Evolutionary conservation across 1,140 invertebrate genomes (phyloP), one percentile per base, ranked within the genome.

Genomic region (Caerostris darwini): DNA sequence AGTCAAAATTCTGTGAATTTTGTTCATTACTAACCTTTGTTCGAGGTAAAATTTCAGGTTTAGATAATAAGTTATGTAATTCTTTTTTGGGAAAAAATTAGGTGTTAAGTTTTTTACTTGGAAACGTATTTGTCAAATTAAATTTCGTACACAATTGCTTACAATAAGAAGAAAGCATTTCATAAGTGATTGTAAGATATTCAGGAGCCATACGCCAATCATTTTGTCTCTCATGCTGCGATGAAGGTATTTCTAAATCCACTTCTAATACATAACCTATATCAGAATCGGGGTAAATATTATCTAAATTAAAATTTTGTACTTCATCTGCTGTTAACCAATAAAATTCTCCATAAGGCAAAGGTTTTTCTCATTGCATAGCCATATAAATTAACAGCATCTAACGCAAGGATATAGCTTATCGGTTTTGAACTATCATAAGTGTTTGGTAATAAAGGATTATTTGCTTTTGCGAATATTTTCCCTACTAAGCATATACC

Each of bases 191-290:
- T 3, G 61, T 71, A 14, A 81, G 67, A 82, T 94, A 90, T 94
- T 96, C 95, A 58, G 95, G 95, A 87, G 95, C 95, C 57, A 96
- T 95, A 19, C 96, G 96, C 17, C 96, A 95, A 95, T 96, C 96
- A 92, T 95, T 95, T 94, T 96, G 95, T 19, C 14, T 3, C 53
- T 94, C 83, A 94, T 95, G 95, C n/a, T 95, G 12, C 90, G 94
- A 58, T 87, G 92, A 56, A 17, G 95, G 95, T 94, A 95, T 95
- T 83, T 95, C 92, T 17, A 95, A 93, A 85, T 95, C 95, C 57
- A 95, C 95, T 93, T 95, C 95, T 8, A 95, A 69, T 61, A 95
- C 92, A 86, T 90, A 95, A n/a, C 95, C 95, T 67, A 83, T 92
- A 83, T 77, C 61, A 67, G 54, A 64, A 57, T 94, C 64, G 3